A percentile compares a stretch with the other conserved stretches of the same genome.
Conservation (phyloP, 2,888 invertebrate genomes). For the Aleiodes testaceus region DNA sequence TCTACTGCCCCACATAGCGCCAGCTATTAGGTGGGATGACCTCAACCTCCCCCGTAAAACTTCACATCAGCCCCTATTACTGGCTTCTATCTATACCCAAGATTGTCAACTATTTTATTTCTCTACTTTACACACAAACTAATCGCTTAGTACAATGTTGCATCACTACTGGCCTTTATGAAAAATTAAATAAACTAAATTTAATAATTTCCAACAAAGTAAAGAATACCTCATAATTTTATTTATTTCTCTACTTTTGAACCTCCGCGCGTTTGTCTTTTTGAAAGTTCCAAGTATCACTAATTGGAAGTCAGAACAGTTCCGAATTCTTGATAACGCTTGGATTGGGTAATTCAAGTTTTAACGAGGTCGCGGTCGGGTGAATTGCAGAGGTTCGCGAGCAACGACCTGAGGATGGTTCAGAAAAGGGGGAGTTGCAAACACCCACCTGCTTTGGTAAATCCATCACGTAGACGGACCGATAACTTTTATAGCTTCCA, state of each 20-base stretch:
- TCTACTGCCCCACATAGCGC: conserved; percentile 60
- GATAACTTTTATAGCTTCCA: conserved; percentile 53
- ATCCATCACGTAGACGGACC: conserved; percentile 54
- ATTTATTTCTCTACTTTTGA: background rate
- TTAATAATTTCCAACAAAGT: background rate
- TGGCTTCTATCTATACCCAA: conserved; percentile 36
- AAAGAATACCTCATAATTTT: background rate
- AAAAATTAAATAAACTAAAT: background rate
- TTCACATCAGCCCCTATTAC: conserved; percentile 11
- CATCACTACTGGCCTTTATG: too few relatives aligned
- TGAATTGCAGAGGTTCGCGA: conserved; percentile 45
- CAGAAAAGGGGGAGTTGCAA: conserved; percentile 28
- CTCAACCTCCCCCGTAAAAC: background rate
- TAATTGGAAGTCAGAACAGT: conserved; percentile 49
- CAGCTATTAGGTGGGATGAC: conserved; percentile 44
- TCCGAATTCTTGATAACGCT: conserved; percentile 51
- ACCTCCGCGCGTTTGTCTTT: background rate
- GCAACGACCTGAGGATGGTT: conserved; percentile 35
- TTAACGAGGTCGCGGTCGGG: conserved; percentile 51
- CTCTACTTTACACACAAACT: conserved; percentile 18
- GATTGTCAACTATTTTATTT: background rate
- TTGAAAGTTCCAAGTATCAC: conserved; percentile 47
- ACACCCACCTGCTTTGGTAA: conserved; percentile 48
- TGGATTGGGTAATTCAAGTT: conserved; percentile 50
- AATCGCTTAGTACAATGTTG: background rate